A percentile compares a stretch with the other conserved stretches of the same genome.
phyloP scores from a whole-genome alignment of 2,888 invertebrate genomes.

The Brenthis ino region DNA sequence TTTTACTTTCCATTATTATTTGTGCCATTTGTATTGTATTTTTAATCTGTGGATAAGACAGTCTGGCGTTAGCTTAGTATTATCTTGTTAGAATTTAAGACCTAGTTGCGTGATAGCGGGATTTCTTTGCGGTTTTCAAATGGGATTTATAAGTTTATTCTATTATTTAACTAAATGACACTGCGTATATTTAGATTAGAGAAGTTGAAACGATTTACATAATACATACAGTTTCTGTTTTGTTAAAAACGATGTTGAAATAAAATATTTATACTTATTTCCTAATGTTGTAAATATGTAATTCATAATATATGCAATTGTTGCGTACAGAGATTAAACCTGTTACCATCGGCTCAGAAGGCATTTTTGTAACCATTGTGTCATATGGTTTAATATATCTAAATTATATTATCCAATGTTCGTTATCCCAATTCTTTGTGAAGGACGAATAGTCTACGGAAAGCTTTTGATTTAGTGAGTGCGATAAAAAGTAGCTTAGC shows the following conservation, averaged over 20 bases:
- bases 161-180: conserved; percentile 18
- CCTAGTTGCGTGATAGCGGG: conserved; percentile 28
- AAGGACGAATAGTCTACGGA: too few species aligned
- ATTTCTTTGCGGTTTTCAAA: conserved; percentile 29
- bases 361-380: too few species aligned
- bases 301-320: too few species aligned
- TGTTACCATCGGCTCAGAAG: too few species aligned
- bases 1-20: not conserved
- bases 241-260: not conserved
- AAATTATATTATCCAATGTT: too few species aligned
- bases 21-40: not conserved
- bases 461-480: too few species aligned
- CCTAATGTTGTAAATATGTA: too few species aligned
- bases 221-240: not conserved
- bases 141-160: conserved; percentile 26
- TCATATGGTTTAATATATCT: too few species aligned
- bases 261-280: not conserved
- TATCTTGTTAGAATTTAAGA: conserved; percentile 36
- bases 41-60: conserved; percentile 15
- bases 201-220: conserved; percentile 3
- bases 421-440: too few species aligned
- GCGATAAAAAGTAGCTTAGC: too few species aligned
- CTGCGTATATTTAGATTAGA: not conserved
- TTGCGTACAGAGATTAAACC: too few species aligned
- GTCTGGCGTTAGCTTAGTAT: conserved; percentile 33